A percentile compares a stretch with the other conserved stretches of the same genome.
Conservation (phyloP, 2,797 vertebrate species). For the Esox masquinongy region DNA sequence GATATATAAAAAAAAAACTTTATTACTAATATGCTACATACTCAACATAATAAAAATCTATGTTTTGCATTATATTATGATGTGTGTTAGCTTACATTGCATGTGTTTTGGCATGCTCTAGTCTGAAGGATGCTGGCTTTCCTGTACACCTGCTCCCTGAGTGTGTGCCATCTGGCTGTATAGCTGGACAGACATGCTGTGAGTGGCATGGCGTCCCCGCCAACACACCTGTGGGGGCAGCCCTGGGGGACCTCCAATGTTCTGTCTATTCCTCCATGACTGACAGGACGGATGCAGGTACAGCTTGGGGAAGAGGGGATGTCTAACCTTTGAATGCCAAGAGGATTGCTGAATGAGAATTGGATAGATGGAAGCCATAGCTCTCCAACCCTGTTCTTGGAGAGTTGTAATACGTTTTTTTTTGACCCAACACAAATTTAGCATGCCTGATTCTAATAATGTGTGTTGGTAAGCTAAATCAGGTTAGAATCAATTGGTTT, state of each 20-base stretch:
- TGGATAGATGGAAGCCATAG: not conserved
- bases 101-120: conserved; percentile 68
- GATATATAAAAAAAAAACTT: not conserved
- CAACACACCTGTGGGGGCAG: conserved; percentile 83
- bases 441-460: no score
- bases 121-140: conserved; percentile 80
- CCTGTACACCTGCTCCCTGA: conserved; percentile 86
- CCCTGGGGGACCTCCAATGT: conserved; percentile 93
- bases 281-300: conserved; percentile 87
- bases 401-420: no score
- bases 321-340: not conserved
- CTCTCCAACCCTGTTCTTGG: no score
- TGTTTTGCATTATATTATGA: conserved; percentile 11
- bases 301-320: conserved; percentile 2
- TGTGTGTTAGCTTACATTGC: conserved; percentile 32
- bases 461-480: no score
- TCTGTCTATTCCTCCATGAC: conserved; percentile 92
- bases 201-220: conserved; percentile 86
- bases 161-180: conserved; percentile 76
- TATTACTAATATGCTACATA: not conserved
- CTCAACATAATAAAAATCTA: not conserved
- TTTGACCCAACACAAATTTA: no score
- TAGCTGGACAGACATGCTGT: conserved; percentile 78
- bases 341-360: not conserved
- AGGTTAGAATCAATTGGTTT: no score